These are phyloP conservation scores for Diorhabda carinulata DNA, from an alignment of 1,140 invertebrate genomes.

Conservation along the genomic window DNA sequence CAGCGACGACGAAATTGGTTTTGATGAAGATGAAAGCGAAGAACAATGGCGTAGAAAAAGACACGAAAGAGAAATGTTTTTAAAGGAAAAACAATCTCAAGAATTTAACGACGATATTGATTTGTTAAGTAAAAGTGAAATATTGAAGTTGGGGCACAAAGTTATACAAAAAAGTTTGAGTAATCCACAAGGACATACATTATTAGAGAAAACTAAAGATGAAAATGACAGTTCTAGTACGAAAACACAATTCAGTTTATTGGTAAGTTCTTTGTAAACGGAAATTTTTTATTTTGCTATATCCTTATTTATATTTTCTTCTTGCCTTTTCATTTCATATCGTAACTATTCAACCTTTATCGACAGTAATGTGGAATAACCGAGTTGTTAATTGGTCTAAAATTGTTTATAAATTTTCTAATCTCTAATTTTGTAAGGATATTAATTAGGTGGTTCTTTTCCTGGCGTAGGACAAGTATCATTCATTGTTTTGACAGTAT, in stretches of 20 bases:
- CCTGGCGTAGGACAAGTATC: no score
- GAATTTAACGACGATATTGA: constrained; percentile 21
- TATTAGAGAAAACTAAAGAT: constrained; percentile 38
- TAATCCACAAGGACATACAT: constrained; percentile 41
- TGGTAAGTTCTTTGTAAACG: constrained; percentile 24
- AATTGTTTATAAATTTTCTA: no score
- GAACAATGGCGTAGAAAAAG: constrained; percentile 64
- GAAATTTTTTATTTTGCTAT: no score
- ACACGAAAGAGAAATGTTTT: constrained; percentile 63
- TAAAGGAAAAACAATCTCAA: constrained; percentile 49
- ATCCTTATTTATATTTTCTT: no score
- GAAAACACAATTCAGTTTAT: constrained; percentile 27
- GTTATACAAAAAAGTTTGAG: constrained; percentile 41
- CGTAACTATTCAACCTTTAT: no score
- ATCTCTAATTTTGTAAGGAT: no score
- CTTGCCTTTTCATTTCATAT: no score
- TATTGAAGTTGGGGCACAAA: constrained; percentile 39
- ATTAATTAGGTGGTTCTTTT: no score
- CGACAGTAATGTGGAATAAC: no score
- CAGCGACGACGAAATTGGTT: constrained; percentile 50
- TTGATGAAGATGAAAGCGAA: constrained; percentile 64
- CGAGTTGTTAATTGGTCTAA: no score
- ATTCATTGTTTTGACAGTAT: no score
- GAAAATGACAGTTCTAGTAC: constrained; percentile 38
- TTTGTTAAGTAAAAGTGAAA: constrained; percentile 29